Conservation (phyloP, 2,797 vertebrate species). For the Luscinia luscinia region DNA sequence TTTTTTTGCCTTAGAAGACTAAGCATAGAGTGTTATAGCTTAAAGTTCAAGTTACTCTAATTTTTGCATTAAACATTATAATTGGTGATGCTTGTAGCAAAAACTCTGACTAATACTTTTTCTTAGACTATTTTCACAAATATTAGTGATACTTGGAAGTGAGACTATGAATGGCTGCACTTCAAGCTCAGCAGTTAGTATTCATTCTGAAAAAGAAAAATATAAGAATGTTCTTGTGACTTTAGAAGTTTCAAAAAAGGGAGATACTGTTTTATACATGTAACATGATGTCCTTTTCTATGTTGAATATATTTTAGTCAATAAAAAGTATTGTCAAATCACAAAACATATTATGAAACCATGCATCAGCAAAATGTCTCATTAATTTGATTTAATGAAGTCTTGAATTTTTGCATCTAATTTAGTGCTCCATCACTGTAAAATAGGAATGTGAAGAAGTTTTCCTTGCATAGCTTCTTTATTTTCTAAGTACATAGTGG, state of each 20-base stretch:
- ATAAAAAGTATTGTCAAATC: background rate
- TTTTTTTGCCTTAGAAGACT: background rate
- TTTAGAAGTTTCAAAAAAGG: background rate
- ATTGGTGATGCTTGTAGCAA: background rate
- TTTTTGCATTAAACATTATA: background rate
- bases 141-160: background rate
- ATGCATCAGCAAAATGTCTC: slow-evolving; percentile 5
- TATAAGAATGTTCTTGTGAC: background rate
- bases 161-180: background rate
- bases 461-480: background rate
- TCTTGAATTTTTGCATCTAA: background rate
- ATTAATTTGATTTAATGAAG: background rate
- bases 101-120: background rate
- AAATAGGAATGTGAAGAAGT: background rate
- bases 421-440: background rate
- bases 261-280: background rate
- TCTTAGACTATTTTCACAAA: background rate
- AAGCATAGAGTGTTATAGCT: background rate
- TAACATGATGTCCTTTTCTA: background rate
- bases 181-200: background rate
- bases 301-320: background rate
- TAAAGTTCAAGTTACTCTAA: background rate
- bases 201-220: background rate
- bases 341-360: slow-evolving; percentile 29
- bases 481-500: background rate